Conservation (phyloP, 1,140 invertebrate genomes). For the Hylaeus volcanicus region DNA sequence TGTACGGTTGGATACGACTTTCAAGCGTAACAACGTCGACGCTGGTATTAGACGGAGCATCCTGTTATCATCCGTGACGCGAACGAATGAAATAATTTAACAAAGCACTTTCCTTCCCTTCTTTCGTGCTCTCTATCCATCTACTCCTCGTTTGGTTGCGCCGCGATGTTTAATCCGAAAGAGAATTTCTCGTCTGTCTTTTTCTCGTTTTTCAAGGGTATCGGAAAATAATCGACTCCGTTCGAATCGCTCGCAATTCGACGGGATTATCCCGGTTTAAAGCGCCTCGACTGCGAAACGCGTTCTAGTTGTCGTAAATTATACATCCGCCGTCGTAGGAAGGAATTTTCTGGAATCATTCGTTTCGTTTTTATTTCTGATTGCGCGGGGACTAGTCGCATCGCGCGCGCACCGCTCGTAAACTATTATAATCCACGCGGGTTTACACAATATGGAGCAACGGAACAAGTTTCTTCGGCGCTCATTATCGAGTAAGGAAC, state of each 20-base stretch:
- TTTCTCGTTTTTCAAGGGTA: background rate
- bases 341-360: too few species aligned
- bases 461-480: too few species aligned
- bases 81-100: background rate
- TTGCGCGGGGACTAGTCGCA: too few species aligned
- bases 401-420: too few species aligned
- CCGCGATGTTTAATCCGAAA: background rate
- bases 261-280: conserved; percentile 5
- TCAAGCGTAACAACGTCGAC: background rate
- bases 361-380: too few species aligned
- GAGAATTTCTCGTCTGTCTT: background rate
- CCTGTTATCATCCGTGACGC: background rate
- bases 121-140: background rate
- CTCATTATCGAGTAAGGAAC: too few species aligned
- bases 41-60: background rate
- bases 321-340: background rate
- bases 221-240: background rate
- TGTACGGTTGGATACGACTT: background rate
- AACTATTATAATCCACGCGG: too few species aligned
- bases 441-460: too few species aligned
- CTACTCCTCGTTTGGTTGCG: too few species aligned
- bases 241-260: conserved; percentile 6
- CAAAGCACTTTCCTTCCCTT: background rate
- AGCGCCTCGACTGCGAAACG: background rate
- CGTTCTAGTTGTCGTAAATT: background rate